Evolutionary conservation across 37 sponge, comb jelly and placozoan genomes (phyloP), one percentile per base, ranked within the genome.

Genomic region (Halisarca cf. caerulea): DNA sequence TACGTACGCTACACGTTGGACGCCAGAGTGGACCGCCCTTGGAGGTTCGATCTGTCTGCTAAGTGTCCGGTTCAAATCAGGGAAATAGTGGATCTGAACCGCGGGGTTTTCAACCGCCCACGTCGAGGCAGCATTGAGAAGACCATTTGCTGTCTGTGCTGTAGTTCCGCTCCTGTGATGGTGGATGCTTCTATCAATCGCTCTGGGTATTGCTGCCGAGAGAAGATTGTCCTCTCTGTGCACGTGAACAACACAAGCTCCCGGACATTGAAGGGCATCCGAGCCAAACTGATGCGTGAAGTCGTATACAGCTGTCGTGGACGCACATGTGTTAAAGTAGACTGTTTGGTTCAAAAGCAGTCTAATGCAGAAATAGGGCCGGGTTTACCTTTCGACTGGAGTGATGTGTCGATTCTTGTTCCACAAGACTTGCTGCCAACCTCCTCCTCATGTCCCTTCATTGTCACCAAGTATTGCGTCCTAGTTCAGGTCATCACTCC

Each of bases 81-180:
- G 24, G 86, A 74, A 6, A 24, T 54, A 1, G 61, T 85, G 34
- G 81, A 85, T 43, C 39, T 85, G 9, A 85, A 85, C 33, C 30
- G 24, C 0, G 59, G 59, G 14, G 34, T 44, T 15, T 21, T 8
- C 44, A 58, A 80, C 36, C 38, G 35, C 24, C 86, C 61, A 30
- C 17, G 41, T 2, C 21, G 79, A 44, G 33, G 38, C 9, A 66
- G 33, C 60, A 3, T 7, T 20, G 86, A 85, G 61, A 85, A 77
- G 79, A 54, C 66, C n/a, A 57, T 85, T n/a, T 85, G 86, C 81
- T 85, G 86, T 51, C 36, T 82, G 34, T 85, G 86, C 86, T 85
- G 86, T 40, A 33, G 40, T 11, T 42, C 83, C 20, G 86, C 83
- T 2, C 86, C 86, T 18, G 34, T 85, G 34, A 82, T 4, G 1